A percentile compares a stretch with the other conserved stretches of the same genome.
These are phyloP conservation scores for Silurus asotus DNA, from an alignment of 2,113 vertebrate species.

Conservation along the genomic window DNA sequence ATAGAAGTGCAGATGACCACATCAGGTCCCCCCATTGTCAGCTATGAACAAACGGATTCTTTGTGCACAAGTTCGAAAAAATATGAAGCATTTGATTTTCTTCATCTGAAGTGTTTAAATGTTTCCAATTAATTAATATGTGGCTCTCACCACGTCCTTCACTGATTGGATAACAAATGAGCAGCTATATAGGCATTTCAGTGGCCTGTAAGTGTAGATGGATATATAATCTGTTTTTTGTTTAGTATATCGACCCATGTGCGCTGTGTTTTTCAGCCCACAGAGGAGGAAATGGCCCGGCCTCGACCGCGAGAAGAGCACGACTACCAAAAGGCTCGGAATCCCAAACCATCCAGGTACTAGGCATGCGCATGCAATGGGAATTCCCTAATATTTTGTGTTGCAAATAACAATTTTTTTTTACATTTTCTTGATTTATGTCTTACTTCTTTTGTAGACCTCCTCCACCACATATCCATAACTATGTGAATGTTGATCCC, in stretches of 20 bases:
- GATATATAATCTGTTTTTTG: neutral
- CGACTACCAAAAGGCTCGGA: slow-evolving; percentile 77
- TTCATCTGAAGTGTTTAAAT: too few relatives aligned
- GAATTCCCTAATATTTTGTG: neutral
- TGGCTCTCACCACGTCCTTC: neutral
- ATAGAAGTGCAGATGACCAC: too few relatives aligned
- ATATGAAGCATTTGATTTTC: too few relatives aligned
- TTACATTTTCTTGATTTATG: neutral
- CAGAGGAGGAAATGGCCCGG: slow-evolving; percentile 70
- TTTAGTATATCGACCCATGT: neutral
- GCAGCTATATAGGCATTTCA: neutral
- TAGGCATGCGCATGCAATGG: neutral
- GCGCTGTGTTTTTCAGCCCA: slow-evolving; percentile 57
- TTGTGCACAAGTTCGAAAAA: too few relatives aligned
- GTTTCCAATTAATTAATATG: neutral
- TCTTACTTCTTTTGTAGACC: neutral
- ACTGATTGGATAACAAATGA: neutral
- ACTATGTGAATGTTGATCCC: slow-evolving; percentile 74
- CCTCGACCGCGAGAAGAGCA: slow-evolving; percentile 78
- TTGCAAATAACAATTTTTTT: neutral
- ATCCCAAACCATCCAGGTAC: slow-evolving; percentile 80
- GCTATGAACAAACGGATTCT: too few relatives aligned
- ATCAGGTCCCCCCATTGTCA: too few relatives aligned
- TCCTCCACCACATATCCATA: slow-evolving; percentile 63
- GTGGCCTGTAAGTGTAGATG: neutral